Evolutionary conservation across 1,140 invertebrate species (phyloP).

Genomic region (Cotesia glomerata): DNA sequence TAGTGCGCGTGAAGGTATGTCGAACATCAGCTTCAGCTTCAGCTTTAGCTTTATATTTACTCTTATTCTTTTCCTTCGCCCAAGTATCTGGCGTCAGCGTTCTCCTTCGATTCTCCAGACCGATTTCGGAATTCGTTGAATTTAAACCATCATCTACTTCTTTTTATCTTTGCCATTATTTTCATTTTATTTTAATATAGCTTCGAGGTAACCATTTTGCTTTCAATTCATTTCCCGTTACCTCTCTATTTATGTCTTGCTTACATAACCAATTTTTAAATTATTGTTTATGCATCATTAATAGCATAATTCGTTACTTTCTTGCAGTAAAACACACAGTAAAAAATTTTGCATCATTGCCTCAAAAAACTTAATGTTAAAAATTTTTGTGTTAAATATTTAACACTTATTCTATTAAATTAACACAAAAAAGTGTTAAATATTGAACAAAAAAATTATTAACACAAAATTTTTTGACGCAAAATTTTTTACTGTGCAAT

Average conservation of each 20-base stretch:
- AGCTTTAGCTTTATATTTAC: constrained; percentile 6
- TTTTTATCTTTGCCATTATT: not conserved
- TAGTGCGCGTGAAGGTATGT: constrained; percentile 48
- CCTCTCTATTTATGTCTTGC: not conserved
- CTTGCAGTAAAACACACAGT: too few species aligned
- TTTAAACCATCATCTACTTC: not conserved
- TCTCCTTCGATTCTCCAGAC: not conserved
- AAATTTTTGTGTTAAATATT: too few species aligned
- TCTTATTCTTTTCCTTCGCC: too few species aligned
- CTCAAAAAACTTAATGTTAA: too few species aligned
- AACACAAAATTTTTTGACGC: too few species aligned
- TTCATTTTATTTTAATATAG: not conserved
- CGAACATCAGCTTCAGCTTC: constrained; percentile 23
- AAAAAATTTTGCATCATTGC: too few species aligned
- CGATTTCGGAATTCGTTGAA: constrained; percentile 19
- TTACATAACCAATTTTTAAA: constrained; percentile 5
- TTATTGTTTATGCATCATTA: not conserved
- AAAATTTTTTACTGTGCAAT: too few species aligned
- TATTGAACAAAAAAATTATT: too few species aligned
- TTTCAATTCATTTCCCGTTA: not conserved
- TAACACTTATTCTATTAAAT: too few species aligned
- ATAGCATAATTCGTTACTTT: not conserved
- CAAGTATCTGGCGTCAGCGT: too few species aligned
- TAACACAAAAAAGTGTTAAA: too few species aligned
- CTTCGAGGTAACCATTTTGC: too few species aligned